Conservation (phyloP, 2,888 invertebrate genomes). For the Microplitis deprimator region DNA sequence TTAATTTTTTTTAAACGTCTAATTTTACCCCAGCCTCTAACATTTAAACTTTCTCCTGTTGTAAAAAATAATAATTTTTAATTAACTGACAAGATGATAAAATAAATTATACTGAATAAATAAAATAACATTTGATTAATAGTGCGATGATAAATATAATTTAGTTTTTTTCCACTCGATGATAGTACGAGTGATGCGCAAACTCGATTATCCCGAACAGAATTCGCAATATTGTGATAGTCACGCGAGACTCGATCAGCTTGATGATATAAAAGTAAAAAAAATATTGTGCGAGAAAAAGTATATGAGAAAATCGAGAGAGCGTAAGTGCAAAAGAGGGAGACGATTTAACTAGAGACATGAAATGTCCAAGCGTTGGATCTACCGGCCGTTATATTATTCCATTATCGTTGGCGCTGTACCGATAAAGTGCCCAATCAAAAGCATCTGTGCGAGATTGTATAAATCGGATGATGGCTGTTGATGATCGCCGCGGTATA, state of each 20-base stretch:
- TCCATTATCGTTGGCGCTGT: constrained; percentile 46
- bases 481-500: not conserved
- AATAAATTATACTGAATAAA: not conserved
- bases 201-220: constrained; percentile 3
- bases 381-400: constrained; percentile 42
- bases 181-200: not conserved
- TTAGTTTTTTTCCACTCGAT: not conserved
- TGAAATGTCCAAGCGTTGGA: constrained; percentile 30
- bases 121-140: not conserved
- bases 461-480: constrained; percentile 47
- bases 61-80: too few species aligned
- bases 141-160: not conserved
- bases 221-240: constrained; percentile 27
- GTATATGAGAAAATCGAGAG: not conserved
- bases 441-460: constrained; percentile 45
- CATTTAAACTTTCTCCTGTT: not conserved
- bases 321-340: constrained; percentile 19
- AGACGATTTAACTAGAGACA: constrained; percentile 29
- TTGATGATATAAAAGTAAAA: constrained; percentile 29
- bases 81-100: not conserved
- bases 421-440: constrained; percentile 49
- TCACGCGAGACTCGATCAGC: constrained; percentile 20
- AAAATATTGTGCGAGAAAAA: constrained; percentile 31
- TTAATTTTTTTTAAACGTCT: too few species aligned
- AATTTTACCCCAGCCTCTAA: too few species aligned